Evolutionary conservation across 2,888 invertebrate genomes (phyloP).

Genomic region (Hanleya hanleyi): DNA sequence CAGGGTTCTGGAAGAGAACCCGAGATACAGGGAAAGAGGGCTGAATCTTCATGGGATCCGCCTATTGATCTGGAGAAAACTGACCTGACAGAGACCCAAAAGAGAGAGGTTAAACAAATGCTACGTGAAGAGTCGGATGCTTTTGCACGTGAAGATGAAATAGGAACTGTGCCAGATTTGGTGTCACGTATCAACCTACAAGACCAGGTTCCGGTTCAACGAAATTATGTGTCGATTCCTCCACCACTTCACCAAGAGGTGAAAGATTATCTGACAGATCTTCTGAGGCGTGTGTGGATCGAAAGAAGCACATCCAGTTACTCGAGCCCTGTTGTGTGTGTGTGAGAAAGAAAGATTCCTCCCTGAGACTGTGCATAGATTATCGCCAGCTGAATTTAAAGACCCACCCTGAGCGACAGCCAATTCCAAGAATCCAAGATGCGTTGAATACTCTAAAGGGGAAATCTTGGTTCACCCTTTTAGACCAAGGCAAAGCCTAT

Average conservation of each 20-base stretch:
- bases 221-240: conserved; percentile 34
- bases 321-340: conserved; percentile 36
- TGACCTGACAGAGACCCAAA: conserved; percentile 19
- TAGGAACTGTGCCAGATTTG: conserved; percentile 30
- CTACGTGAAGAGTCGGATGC: conserved; percentile 30
- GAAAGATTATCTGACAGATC: conserved; percentile 37
- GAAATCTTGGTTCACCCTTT: conserved; percentile 31
- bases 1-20: too few relatives aligned
- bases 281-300: conserved; percentile 32
- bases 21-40: too few relatives aligned
- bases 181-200: conserved; percentile 31
- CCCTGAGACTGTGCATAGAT: conserved; percentile 19
- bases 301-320: conserved; percentile 12
- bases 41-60: too few relatives aligned
- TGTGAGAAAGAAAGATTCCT: conserved; percentile 32
- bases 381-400: conserved; percentile 36
- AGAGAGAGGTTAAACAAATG: conserved; percentile 16
- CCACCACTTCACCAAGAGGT: conserved; percentile 39
- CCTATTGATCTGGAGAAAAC: conserved; percentile 19
- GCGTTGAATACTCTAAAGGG: conserved; percentile 34
- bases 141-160: conserved; percentile 37
- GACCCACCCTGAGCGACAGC: conserved; percentile 19
- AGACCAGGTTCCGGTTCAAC: conserved; percentile 35
- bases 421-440: conserved; percentile 41
- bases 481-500: conserved; percentile 42